Base-by-base conservation (phyloP, 2,113 vertebrate species). In the Climacteris rufus region DNA sequence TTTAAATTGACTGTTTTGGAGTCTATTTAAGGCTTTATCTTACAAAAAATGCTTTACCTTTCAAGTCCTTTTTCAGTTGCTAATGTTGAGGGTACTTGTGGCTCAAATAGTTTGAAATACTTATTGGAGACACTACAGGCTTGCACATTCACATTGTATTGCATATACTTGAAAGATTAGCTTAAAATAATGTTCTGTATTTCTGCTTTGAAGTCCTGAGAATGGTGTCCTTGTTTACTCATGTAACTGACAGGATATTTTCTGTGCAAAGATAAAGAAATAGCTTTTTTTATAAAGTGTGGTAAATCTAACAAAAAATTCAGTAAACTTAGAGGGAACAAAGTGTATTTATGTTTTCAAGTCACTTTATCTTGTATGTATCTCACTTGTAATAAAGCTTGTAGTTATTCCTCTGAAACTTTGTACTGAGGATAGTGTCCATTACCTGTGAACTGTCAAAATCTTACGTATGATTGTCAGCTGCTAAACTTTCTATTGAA, bases 241-340 rank as follows among this genome's bases (percentile, higher is more conserved):
- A 5, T 24, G 5, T 40, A 54, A 68, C 40, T 61, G 17, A n/a
- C 13, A n/a, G 61, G 40, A 6, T 44, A 8, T 45, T 68, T 65
- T 82, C 8, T n/a, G 15, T 69, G 31, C 21, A 17, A 61, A 28
- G 79, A 50, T 63, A 68, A 82, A 50, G 18, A 75, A 75, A 24
- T n/a, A 52, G 18, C 47, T 79, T 64, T 12, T 79, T 28, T 87
- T 17, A 24, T 39, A 8, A 72, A 65, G 17, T 22, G 28, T 77
- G 24, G 31, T 40, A 78, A 80, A 89, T 21, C 4, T 44, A 80
- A 28, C 12, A 44, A n/a, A 7, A 37, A 28, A 23, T 45, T 39
- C 23, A 75, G 15, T 75, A 52, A 76, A 42, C 7, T 40, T 56
- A 2, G 22, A 1, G 8, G 2, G 0, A 0, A 20, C 10, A 42